Base-by-base conservation (phyloP, 2,797 vertebrate genomes). In the Siniperca undulata region DNA sequence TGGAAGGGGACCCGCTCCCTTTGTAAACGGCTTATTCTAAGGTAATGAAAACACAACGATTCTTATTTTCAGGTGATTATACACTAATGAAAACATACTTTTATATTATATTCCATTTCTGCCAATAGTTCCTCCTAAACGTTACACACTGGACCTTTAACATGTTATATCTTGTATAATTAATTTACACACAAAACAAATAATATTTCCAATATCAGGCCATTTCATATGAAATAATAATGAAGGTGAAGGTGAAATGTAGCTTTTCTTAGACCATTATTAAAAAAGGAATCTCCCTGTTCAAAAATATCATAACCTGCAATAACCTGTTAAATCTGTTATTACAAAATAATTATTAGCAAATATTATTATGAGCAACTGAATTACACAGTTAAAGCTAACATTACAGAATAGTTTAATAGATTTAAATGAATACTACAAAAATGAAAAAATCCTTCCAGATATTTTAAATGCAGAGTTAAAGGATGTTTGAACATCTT, bases 381-480 rank as follows among this genome's bases (percentile, higher is more conserved):
- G 19, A 36, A 24, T 58, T 38, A 36, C 52, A 42, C 66, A 19
- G 12, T 67, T 67, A 20, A 50, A 50, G 3, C 2, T 64, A 46
- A 36, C 3, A 55, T 44, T 48, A 20, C 27, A 42, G 36, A 62
- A n/a, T 30, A 8, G 13, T 68, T 40, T 50, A 3, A 56, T 38
- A 38, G 1, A 7, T 50, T 60, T 2, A 59, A 14, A 59, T n/a
- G 30, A 34, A 22, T 16, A 16, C 0, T 7, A 52, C 30, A 40
- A 52, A n/a, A 66, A 13, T 12, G 0, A 50, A 58, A 30, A 13
- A 62, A 16, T 53, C 19, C 7, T 36, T 20, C 42, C 55, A 64
- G 22, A 81, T 77, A 11, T 58, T 75, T 55, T 62, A 8, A 67
- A 58, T 24, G 36, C 44, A 67, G 27, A 61, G 34, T 48, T 19